Evolutionary conservation across 2,113 vertebrate genomes (phyloP), one percentile per base, ranked within the genome.

Genomic region (Spheniscus mendiculus): DNA sequence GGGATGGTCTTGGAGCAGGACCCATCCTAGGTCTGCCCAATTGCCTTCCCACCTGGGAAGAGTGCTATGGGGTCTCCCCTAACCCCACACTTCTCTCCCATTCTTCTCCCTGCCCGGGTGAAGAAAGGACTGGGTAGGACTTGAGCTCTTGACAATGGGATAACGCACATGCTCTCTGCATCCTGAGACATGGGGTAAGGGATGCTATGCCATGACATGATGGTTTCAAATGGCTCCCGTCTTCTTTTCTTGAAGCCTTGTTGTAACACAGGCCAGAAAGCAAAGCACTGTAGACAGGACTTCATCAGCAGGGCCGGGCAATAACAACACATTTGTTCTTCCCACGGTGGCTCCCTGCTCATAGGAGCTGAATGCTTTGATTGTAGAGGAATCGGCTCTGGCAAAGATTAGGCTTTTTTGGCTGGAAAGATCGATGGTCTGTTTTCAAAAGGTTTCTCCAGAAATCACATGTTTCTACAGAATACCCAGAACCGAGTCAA

Each of bases 201-300:
- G 34, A 44, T 79, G 44, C 10, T 32, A 2, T 2, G 0, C 36
- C 40, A 25, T 8, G 13, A 66, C 0, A 0, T 27, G 29, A 26
- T 27, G 30, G 44, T 66, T 91, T 87, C 61, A 74, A 83, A 55
- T 32, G n/a, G 27, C 22, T 95, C 22, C 29, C 10, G 2, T 67
- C 69, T 71, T 63, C 58, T 88, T 70, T 81, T 61, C 45, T 61
- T 59, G 61, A 83, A 67, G 23, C 36, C 10, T 66, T 80, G 8
- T 49, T 30, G 15, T 65, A 94, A 69, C 14, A 52, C 11, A 70
- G 38, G 42, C n/a, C 69, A 56, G 49, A 52, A 73, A 83, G 42
- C 36, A 58, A 83, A 83, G 59, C 47, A 27, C 44, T 91, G 34
- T 11, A 94, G 66, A 52, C 52, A 72, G 47, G 19, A 72, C 34